These are phyloP conservation scores for Gandaritis pyraliata DNA, from an alignment of 2,888 invertebrate species.

Conservation along the genomic window DNA sequence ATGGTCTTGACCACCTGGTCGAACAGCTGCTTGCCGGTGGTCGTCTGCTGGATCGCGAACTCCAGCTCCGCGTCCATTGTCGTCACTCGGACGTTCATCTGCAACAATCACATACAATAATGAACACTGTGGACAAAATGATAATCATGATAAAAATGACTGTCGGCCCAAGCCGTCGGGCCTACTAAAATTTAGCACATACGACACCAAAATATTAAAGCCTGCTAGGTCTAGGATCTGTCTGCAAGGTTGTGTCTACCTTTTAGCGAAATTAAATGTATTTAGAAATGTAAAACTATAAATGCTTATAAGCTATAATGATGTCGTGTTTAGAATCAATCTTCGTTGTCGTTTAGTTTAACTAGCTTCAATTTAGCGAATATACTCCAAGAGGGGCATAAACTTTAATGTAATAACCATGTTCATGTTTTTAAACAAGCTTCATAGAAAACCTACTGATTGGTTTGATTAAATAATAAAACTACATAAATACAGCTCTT, in stretches of 20 bases:
- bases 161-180: no score
- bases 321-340: constrained; percentile 10
- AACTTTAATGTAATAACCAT: constrained; percentile 4
- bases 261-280: no score
- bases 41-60: constrained; percentile 99
- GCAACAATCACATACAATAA: constrained; percentile 43
- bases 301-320: background rate
- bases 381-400: constrained; percentile 7
- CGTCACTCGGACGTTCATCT: constrained; percentile 99
- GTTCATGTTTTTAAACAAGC: no score
- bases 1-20: constrained; percentile 99
- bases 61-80: constrained; percentile 99
- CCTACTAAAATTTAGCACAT: background rate
- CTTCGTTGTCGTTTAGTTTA: constrained; percentile 7
- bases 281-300: background rate
- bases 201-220: background rate
- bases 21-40: constrained; percentile 99
- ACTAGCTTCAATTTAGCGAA: constrained; percentile 8
- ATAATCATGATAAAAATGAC: background rate
- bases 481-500: no score
- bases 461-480: background rate
- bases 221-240: no score
- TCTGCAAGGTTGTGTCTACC: no score
- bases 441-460: background rate
- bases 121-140: background rate